Evolutionary conservation across 1,140 invertebrate genomes (phyloP).

Genomic region (Augochlora pura): DNA sequence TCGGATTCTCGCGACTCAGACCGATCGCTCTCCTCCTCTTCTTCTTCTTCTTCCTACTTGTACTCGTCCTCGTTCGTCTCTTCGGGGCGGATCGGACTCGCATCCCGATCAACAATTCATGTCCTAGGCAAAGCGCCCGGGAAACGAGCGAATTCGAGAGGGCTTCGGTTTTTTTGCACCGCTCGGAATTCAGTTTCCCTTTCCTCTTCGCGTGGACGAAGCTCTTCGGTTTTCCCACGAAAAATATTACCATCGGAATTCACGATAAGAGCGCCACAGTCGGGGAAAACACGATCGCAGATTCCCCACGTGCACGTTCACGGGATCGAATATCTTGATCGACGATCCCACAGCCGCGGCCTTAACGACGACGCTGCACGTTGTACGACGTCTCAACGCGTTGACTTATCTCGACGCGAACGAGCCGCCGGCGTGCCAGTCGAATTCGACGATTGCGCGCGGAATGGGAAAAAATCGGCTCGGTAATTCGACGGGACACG

Average conservation of each 20-base stretch:
- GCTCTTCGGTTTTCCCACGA: not conserved
- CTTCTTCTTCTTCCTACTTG: not conserved
- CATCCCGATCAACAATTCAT: conserved; percentile 8
- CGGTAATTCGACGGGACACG: conserved; percentile 22
- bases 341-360: conserved; percentile 1
- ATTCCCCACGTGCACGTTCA: not conserved
- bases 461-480: too few relatives aligned
- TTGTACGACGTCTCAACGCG: not conserved
- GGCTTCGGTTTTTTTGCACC: not conserved
- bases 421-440: not conserved
- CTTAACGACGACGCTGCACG: not conserved
- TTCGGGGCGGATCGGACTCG: too few relatives aligned
- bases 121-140: not conserved
- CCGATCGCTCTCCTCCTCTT: conserved; percentile 54
- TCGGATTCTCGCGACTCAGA: not conserved
- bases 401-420: not conserved
- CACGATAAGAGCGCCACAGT: not conserved
- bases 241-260: not conserved
- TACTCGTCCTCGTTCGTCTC: too few relatives aligned
- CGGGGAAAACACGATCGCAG: not conserved
- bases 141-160: not conserved
- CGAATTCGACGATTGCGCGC: too few relatives aligned
- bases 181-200: not conserved
- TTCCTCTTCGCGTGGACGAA: not conserved
- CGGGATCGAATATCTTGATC: conserved; percentile 24